Base-by-base conservation (phyloP, 2,888 invertebrate species). In the Pharmacophagus antenor region DNA sequence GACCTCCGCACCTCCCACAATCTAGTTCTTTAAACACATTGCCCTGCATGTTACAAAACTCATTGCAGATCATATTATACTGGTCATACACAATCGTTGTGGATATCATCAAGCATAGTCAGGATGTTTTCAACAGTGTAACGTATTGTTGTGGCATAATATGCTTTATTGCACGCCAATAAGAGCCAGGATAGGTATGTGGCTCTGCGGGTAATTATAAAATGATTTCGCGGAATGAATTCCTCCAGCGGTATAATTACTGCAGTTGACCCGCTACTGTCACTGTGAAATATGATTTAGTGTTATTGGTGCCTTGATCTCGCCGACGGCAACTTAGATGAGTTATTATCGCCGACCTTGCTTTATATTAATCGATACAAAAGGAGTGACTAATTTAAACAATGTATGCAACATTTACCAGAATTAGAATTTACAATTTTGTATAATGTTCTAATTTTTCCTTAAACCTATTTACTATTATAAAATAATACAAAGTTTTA, bases 231-330 rank as follows among this genome's bases (percentile, higher is more conserved):
- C 56, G 67, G 73, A 75, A 81, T 72, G 71, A 68, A 75, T 77
- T 73, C 73, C 70, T 65, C 60, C 55, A 57, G 62, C 62, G 63
- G 63, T 65, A 69, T 75, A 76, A 77, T 78, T 76, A 76, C 73
- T 71, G 74, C 70, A 67, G 67, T 68, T 72, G 72, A 73, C 72
- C 72, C 65, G 76, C 73, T 76, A 76, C 80, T 67, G 79, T 74
- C 71, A 69, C 65, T 66, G 67, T 65, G 63, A 68, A 72, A 70
- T 70, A 71, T 71, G 68, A 71, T 70, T 67, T 67, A 67, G 62
- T 63, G 46, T 58, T 55, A 63, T 56, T 64, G 60, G 62, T 66
- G 64, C 56, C 49, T 63, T 56, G 61, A 65, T 65, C 66, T 67
- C 64, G 59, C 48, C 49, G 47, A 37, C 47, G 46, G 20, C 31